Evolutionary conservation across 2,888 invertebrate genomes (phyloP).

Genomic region (Lacanobia wlatinum): DNA sequence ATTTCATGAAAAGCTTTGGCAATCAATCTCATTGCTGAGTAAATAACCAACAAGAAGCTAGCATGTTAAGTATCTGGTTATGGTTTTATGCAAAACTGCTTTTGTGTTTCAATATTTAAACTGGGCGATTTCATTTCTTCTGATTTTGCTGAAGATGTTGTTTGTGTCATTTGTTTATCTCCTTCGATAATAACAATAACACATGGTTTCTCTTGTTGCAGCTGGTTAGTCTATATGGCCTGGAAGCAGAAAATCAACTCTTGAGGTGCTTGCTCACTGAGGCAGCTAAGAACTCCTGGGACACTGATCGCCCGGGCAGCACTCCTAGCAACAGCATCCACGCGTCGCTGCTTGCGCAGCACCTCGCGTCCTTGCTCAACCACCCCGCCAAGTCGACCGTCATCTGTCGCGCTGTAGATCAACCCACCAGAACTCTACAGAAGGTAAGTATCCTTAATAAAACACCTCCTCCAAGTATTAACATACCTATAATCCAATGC

Average conservation of each 20-base stretch:
- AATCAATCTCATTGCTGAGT: not conserved
- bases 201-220: constrained; percentile 77
- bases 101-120: not conserved
- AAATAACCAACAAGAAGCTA: not conserved
- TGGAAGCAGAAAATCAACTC: constrained; percentile 99
- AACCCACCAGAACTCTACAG: constrained; percentile 93
- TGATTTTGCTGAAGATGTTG: not conserved
- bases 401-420: constrained; percentile 96
- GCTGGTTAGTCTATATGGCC: constrained; percentile 97
- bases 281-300: constrained; percentile 94
- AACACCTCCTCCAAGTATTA: constrained; percentile 1
- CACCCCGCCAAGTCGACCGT: constrained; percentile 97
- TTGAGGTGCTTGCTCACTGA: constrained; percentile 97
- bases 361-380: constrained; percentile 93
- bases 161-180: not conserved
- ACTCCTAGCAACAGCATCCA: constrained; percentile 94
- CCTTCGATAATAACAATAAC: constrained; percentile 10
- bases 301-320: constrained; percentile 91
- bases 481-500: constrained; percentile 37
- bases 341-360: constrained; percentile 91
- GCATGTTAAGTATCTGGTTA: not conserved
- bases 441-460: constrained; percentile 77
- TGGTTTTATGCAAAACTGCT: not conserved
- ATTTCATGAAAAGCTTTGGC: not conserved
- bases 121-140: not conserved